Base-by-base conservation (phyloP, 1,140 invertebrate genomes). In the Mylabris phalerata region DNA sequence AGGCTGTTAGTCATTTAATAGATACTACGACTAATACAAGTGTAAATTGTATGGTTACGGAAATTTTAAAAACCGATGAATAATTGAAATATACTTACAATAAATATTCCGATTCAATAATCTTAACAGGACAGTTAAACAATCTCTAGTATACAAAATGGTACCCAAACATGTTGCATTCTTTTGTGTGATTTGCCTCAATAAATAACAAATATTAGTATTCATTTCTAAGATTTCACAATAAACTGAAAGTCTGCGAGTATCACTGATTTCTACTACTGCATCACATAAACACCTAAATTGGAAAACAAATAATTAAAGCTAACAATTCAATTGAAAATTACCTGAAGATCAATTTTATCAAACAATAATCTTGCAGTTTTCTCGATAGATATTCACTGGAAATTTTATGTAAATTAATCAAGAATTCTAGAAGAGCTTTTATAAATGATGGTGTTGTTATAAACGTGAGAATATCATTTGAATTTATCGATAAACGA, bases 221-320 rank as follows among this genome's bases (percentile, higher is more conserved):
- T 78, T 76, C 78, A 82, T 80, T 67, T 79, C 74, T 38, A 81
- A 59, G 32, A 77, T 59, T 43, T 78, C 77, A 48, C 66, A 71
- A 59, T 77, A 79, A 19, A 76, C 65, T 3, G 69, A 61, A 3
- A 77, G 57, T 63, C 69, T 67, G 52, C 65, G 71, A 11, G 71
- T 70, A 44, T 57, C 65, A 32, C 66, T 64, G 1, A 72, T 63
- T 50, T 64, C 61, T 39, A 71, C 66, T 10, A 70, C 69, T 51
- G 77, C 70, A 13, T 57, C 45, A 48, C 57, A 63, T 11, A 71
- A 25, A 56, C 74, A 77, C 25, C 77, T 78, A 60, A 58, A 10
- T 19, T 19, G 19, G 19, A 55, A 69, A 55, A 44, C 32, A 32
- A 32, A 2, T 5, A 39, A 48, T 38, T 10, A 45, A 10, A 38